Evolutionary conservation across 2,888 invertebrate species (phyloP).

Genomic region (Scaptomyza tumidula): DNA sequence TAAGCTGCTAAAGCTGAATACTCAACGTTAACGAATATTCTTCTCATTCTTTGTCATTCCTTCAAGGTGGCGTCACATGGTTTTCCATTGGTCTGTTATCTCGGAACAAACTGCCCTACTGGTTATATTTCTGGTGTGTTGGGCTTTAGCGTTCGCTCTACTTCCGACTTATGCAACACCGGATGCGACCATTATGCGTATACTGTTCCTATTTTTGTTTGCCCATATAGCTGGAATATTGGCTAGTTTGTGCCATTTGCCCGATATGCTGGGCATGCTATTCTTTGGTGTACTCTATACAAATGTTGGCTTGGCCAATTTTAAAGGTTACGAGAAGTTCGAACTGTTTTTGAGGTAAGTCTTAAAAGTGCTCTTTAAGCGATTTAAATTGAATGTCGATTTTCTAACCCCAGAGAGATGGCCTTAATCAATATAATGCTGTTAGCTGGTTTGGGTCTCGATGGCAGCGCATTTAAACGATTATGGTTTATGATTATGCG

Average conservation of each 20-base stretch:
- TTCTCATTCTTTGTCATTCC: not conserved
- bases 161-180: constrained; percentile 81
- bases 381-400: not conserved
- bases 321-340: constrained; percentile 84
- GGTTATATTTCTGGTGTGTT: constrained; percentile 81
- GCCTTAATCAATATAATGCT: constrained; percentile 88
- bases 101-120: constrained; percentile 83
- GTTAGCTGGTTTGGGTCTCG: constrained; percentile 88
- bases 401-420: constrained; percentile 85
- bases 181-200: constrained; percentile 81
- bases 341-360: constrained; percentile 85
- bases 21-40: too few relatives aligned
- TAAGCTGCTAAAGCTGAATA: too few relatives aligned
- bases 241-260: constrained; percentile 79
- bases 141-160: constrained; percentile 83
- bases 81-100: constrained; percentile 78
- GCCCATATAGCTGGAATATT: constrained; percentile 82
- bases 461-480: constrained; percentile 86
- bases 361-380: not conserved
- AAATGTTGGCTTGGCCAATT: constrained; percentile 85
- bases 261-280: constrained; percentile 88
- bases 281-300: constrained; percentile 86
- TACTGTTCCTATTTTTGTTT: constrained; percentile 83
- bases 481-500: constrained; percentile 86
- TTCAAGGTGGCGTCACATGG: constrained; percentile 82